Evolutionary conservation across 92 coral and sea anemone species (phyloP).

Genomic region (Muricea muricata): DNA sequence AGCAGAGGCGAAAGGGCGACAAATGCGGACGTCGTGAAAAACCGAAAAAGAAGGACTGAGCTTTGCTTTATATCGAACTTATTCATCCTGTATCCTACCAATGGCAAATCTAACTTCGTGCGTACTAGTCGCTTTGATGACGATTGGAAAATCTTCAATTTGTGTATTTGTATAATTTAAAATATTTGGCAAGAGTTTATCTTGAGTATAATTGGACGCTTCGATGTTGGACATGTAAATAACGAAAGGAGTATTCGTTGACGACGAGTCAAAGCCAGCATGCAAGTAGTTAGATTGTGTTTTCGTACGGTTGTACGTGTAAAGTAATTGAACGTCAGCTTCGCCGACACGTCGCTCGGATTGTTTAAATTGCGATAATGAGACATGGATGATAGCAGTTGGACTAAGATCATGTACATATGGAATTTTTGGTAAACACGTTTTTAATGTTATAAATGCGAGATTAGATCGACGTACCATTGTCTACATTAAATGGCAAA

Average conservation of each 20-base stretch:
- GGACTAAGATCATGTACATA: background rate
- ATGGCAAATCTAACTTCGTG: background rate
- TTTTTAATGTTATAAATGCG: background rate
- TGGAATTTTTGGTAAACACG: background rate
- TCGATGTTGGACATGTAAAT: too few relatives aligned
- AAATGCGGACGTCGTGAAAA: background rate
- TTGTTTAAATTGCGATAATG: background rate
- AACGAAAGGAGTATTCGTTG: too few relatives aligned
- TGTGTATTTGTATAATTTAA: background rate
- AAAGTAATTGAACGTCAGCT: background rate
- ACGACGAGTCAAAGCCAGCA: too few relatives aligned
- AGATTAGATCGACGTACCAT: background rate
- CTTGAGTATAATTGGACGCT: too few relatives aligned
- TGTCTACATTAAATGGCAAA: constrained; percentile 3
- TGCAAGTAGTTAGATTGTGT: too few relatives aligned
- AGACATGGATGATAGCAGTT: background rate
- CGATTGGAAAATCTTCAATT: background rate
- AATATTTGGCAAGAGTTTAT: too few relatives aligned
- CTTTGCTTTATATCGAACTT: background rate
- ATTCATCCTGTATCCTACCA: background rate
- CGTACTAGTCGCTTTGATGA: background rate
- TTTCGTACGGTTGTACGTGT: background rate
- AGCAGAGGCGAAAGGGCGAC: background rate
- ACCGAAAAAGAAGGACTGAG: background rate
- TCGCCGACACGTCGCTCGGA: background rate